Evolutionary conservation across 2,888 invertebrate species (phyloP).

Genomic region (Mythimna pallens): DNA sequence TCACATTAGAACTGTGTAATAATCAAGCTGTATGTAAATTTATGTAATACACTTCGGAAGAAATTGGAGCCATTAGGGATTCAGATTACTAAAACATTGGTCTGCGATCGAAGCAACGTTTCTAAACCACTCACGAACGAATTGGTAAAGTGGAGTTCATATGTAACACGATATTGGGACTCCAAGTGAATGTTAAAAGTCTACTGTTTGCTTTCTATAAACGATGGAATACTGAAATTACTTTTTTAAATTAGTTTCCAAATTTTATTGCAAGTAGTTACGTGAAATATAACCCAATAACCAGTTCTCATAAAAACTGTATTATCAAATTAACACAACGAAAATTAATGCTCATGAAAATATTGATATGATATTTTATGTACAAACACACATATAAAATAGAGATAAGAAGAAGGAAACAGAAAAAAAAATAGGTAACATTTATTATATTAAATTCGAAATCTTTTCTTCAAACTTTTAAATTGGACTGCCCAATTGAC

Average conservation of each 20-base stretch:
- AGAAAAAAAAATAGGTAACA: neutral
- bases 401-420: too few relatives aligned
- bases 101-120: conserved; percentile 44
- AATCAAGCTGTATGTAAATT: conserved; percentile 65
- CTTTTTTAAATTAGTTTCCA: conserved; percentile 3
- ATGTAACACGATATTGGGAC: conserved; percentile 39
- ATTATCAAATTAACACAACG: conserved; percentile 10
- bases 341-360: conserved; percentile 19
- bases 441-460: conserved; percentile 29
- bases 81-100: conserved; percentile 61
- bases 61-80: conserved; percentile 57
- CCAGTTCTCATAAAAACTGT: neutral
- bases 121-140: conserved; percentile 52
- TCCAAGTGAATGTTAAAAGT: conserved; percentile 29
- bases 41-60: conserved; percentile 61
- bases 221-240: conserved; percentile 10
- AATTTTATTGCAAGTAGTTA: neutral
- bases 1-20: conserved; percentile 38
- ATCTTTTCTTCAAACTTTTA: conserved; percentile 59
- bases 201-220: conserved; percentile 29
- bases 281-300: neutral
- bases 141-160: conserved; percentile 41
- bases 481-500: conserved; percentile 64
- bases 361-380: neutral
- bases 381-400: too few relatives aligned